Percentiles rank a stretch among this genome's conserved stretches.
phyloP scores from a whole-genome alignment of 2,113 vertebrate genomes.

The Scomber colias region DNA sequence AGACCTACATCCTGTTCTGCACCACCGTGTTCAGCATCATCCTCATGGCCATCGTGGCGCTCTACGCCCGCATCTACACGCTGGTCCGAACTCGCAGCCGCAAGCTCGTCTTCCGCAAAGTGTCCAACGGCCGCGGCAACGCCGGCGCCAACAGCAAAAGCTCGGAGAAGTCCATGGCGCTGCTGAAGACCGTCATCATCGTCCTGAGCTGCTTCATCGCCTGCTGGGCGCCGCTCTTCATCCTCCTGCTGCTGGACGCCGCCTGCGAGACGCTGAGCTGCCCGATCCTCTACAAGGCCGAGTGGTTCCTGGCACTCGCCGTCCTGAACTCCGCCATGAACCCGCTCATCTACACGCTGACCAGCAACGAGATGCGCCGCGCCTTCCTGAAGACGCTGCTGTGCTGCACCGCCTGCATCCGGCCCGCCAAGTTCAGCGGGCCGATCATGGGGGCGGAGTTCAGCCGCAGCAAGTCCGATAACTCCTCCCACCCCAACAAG shows the following conservation, averaged over 20 bases:
- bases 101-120: conserved; percentile 93
- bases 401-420: conserved; percentile 89
- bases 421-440: conserved; percentile 88
- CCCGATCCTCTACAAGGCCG: conserved; percentile 91
- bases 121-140: conserved; percentile 86
- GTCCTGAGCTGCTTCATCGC: conserved; percentile 97
- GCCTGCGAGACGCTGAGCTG: conserved; percentile 91
- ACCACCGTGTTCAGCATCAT: conserved; percentile 95
- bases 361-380: conserved; percentile 97
- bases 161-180: conserved; percentile 95
- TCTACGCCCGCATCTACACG: conserved; percentile 95
- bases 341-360: conserved; percentile 98
- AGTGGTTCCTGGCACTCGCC: conserved; percentile 96
- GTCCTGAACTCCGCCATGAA: conserved; percentile 98
- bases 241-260: conserved; percentile 96
- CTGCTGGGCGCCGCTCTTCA: conserved; percentile 97
- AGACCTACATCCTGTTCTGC: conserved; percentile 99
- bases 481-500: conserved; percentile 95
- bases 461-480: conserved; percentile 96
- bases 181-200: conserved; percentile 98
- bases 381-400: conserved; percentile 94
- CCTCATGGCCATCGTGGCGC: conserved; percentile 93
- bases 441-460: conserved; percentile 94
- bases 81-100: conserved; percentile 95
- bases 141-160: conserved; percentile 88